Evolutionary conservation across 2,797 vertebrate genomes (phyloP), one percentile per base, ranked within the genome.

Genomic region (Microctenopoma steveboyesi): DNA sequence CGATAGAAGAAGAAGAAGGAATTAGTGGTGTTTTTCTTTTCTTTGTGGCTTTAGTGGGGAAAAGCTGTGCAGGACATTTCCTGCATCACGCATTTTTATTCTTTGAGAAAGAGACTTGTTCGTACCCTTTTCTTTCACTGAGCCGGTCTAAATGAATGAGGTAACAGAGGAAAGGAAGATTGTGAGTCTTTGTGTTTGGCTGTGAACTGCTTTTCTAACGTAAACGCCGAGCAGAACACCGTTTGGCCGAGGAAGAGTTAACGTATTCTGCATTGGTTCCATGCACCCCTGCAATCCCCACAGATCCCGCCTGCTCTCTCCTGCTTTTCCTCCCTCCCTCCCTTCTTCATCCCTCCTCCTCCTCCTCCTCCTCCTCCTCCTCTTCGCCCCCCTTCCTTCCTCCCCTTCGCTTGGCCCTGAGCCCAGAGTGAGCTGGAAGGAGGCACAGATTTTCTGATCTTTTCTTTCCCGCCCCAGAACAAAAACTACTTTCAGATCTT

Each of bases 181-280:
- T 22, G 22, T 22, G 22, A 22, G 22, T 22, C 22, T 22, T 22
- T 22, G 22, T 22, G 22, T 22, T 22, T 22, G 22, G 22, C 22
- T 22, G 22, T 22, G 22, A 22, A 22, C 22, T 22, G 22, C 22
- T 22, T 22, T 22, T 22, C 22, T 22, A 22, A 22, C 22, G 22
- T 22, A 2, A 22, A 22, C 22, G 22, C 22, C 22, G 22, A 22
- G 68, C 35, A 8, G 9, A 39, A 55, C 16, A 7, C 27, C 33
- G 58, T 75, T 57, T 66, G 72, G 85, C 60, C 10, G 25, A n/a
- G 56, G 59, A 85, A 79, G 64, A 81, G 83, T 89, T 84, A 83
- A 90, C 81, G 64, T 70, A 45, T 78, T 82, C 70, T 57, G 79
- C 89, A 88, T 90, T 86, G 90, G 88, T 84, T 89, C 81, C 77